Conservation (phyloP, 2,797 vertebrate genomes). For the Cirrhinus mrigala region DNA sequence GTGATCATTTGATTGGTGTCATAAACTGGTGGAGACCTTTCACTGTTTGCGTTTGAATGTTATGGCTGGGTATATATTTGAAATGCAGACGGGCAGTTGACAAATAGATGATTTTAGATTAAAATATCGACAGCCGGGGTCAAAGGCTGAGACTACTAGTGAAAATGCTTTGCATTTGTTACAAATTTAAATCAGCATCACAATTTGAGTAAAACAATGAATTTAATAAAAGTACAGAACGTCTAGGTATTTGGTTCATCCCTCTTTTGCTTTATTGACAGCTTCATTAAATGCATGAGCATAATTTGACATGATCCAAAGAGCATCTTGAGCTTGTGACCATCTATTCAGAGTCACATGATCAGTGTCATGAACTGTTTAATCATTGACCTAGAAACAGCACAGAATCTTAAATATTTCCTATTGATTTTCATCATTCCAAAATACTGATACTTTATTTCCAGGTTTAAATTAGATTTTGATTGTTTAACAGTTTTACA, state of each 20-base stretch:
- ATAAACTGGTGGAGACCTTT: conserved; percentile 17
- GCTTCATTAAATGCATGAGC: background rate
- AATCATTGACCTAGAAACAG: background rate
- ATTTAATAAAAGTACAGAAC: background rate
- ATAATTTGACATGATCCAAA: background rate
- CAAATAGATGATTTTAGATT: background rate
- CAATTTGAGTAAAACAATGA: background rate
- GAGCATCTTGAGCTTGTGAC: background rate
- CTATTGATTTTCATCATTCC: background rate
- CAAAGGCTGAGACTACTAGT: background rate
- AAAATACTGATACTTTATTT: background rate
- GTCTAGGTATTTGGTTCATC: background rate
- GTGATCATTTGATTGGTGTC: background rate
- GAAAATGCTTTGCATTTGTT: no score
- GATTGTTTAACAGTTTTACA: background rate
- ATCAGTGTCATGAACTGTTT: background rate
- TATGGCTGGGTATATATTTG: background rate
- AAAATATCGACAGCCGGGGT: background rate
- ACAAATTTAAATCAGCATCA: no score
- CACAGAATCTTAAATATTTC: background rate
- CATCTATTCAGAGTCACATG: background rate
- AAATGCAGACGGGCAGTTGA: background rate
- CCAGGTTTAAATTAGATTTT: background rate
- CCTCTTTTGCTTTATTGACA: background rate
- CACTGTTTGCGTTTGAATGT: background rate